These are phyloP conservation scores for Zapus hudsonius DNA, from an alignment of 2,113 vertebrate species.

Conservation along the genomic window DNA sequence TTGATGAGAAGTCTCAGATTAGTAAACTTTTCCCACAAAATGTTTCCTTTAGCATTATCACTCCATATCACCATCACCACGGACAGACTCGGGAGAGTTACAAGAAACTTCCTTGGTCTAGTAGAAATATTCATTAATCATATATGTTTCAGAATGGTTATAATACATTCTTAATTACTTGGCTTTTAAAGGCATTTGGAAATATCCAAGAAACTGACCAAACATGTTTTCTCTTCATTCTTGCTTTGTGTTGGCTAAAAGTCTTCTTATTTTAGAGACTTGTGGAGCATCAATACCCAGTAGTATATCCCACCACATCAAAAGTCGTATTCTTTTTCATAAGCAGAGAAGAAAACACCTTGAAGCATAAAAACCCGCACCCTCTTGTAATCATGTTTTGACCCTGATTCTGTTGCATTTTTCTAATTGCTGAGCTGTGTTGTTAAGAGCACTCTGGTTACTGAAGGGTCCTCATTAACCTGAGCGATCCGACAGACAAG, in stretches of 20 bases:
- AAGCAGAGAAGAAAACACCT: conserved; percentile 28
- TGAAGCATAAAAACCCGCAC: conserved; percentile 36
- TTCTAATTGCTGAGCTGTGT: conserved; percentile 29
- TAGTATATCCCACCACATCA: neutral
- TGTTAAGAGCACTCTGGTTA: conserved; percentile 36
- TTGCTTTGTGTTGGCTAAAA: neutral
- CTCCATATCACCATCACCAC: neutral
- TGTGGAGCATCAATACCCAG: neutral
- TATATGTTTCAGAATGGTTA: neutral
- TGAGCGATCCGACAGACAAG: conserved; percentile 51
- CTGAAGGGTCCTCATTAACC: conserved; percentile 29
- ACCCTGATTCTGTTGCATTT: neutral
- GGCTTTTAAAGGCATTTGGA: neutral
- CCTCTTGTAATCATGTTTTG: conserved; percentile 43
- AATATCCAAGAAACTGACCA: neutral
- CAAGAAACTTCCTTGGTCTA: neutral
- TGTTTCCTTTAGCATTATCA: neutral
- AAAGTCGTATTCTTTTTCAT: neutral
- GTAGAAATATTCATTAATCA: neutral
- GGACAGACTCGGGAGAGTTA: neutral
- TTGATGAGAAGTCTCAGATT: neutral
- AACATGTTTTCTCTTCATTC: neutral
- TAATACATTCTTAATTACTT: neutral
- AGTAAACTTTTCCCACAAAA: neutral
- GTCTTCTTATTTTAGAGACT: neutral